Conservation (phyloP, 2,113 vertebrate species). For the Psilopogon haemacephalus region DNA sequence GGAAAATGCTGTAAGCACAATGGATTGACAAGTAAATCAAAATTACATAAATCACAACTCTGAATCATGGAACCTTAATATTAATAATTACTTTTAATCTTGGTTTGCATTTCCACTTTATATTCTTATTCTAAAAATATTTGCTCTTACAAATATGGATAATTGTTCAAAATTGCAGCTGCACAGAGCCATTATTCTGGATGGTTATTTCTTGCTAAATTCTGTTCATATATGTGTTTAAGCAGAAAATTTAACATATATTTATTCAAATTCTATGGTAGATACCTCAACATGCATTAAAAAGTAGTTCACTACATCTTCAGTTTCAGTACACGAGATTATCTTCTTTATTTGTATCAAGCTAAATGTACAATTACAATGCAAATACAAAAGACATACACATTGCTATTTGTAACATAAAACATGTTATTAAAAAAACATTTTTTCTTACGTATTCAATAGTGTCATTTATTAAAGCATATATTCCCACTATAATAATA, state of each 20-base stretch:
- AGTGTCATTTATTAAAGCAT: neutral
- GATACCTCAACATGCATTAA: neutral
- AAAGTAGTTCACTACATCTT: neutral
- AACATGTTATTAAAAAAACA: neutral
- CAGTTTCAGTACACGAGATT: neutral
- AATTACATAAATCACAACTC: slow-evolving; percentile 25
- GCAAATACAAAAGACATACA: neutral
- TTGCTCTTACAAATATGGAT: neutral
- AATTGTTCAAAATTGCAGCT: neutral
- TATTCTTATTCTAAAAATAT: slow-evolving; percentile 13
- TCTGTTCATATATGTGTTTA: neutral
- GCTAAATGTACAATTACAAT: neutral
- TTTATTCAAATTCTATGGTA: neutral
- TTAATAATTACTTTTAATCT: slow-evolving; percentile 18
- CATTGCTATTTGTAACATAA: neutral
- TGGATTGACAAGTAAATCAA: slow-evolving; percentile 27
- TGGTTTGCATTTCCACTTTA: slow-evolving; percentile 4
- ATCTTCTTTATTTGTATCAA: neutral
- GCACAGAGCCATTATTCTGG: neutral
- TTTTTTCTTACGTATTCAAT: neutral
- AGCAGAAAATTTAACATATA: neutral
- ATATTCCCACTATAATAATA: neutral
- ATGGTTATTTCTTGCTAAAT: neutral
- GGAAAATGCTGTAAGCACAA: neutral
- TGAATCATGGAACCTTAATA: neutral